Conservation (phyloP, 2,888 invertebrate genomes). For the Hydriomena furcata region DNA sequence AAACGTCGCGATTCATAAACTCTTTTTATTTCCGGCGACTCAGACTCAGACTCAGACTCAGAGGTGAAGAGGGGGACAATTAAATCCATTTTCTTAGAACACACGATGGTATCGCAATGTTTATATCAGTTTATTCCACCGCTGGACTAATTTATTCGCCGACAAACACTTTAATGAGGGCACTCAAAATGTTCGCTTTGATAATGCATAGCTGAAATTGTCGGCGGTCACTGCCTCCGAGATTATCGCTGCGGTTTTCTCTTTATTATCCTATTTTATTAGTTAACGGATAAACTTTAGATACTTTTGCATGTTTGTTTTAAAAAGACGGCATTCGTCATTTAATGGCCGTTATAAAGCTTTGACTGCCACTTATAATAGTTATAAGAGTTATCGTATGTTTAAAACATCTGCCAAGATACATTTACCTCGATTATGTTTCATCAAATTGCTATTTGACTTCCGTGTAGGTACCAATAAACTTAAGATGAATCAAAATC, state of each 20-base stretch:
- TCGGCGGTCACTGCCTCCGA: slow-evolving; percentile 5
- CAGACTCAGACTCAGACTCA: slow-evolving; percentile 28
- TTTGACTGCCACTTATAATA: too few species aligned
- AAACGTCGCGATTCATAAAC: slow-evolving; percentile 32
- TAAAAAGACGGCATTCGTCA: too few species aligned
- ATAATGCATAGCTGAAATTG: slow-evolving; percentile 26
- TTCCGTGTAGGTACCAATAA: slow-evolving; percentile 13
- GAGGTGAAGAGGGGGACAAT: slow-evolving; percentile 29
- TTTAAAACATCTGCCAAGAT: not conserved
- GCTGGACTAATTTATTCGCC: slow-evolving; percentile 39
- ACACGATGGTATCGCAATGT: slow-evolving; percentile 30
- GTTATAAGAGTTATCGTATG: not conserved
- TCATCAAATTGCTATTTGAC: slow-evolving; percentile 1
- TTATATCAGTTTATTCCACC: slow-evolving; percentile 24
- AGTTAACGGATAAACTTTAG: slow-evolving; percentile 12
- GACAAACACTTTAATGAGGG: slow-evolving; percentile 27
- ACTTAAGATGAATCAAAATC: slow-evolving; percentile 9
- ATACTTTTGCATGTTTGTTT: slow-evolving; percentile 3
- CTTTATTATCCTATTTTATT: slow-evolving; percentile 19
- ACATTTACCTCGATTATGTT: slow-evolving; percentile 1
- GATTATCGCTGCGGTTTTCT: slow-evolving; percentile 9
- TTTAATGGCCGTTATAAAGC: too few species aligned
- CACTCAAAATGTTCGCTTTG: slow-evolving; percentile 21
- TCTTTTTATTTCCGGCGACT: slow-evolving; percentile 40
- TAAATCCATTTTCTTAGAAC: slow-evolving; percentile 43